Evolutionary conservation across 2,888 invertebrate genomes (phyloP).

Genomic region (Erebia aethiops): DNA sequence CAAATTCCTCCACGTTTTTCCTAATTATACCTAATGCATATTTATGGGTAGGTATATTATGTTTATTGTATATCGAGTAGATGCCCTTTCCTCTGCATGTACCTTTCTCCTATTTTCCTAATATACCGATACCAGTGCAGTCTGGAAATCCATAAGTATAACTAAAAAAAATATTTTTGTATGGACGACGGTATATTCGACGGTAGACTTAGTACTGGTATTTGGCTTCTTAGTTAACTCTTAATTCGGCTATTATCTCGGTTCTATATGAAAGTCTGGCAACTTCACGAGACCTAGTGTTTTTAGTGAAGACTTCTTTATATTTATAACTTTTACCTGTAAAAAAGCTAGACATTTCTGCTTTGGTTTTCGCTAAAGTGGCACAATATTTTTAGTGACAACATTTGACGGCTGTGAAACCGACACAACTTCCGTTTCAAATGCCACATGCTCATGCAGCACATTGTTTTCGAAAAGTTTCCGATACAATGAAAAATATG

Average conservation of each 20-base stretch:
- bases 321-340: neutral
- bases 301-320: neutral
- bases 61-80: no score
- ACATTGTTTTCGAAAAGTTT: conserved; percentile 14
- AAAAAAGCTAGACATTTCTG: neutral
- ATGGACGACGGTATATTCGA: no score
- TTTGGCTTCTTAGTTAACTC: no score
- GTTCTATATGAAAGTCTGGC: neutral
- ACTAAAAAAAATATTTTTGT: no score
- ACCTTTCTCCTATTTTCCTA: neutral
- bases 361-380: conserved; percentile 1
- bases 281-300: neutral
- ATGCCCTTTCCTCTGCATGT: no score
- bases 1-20: no score
- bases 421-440: conserved; percentile 16
- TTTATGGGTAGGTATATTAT: no score
- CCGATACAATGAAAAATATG: conserved; percentile 10
- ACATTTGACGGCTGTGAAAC: neutral
- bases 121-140: no score
- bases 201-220: no score
- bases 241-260: neutral
- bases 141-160: no score
- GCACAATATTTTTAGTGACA: conserved; percentile 13
- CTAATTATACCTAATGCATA: no score
- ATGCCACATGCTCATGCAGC: conserved; percentile 9